Evolutionary conservation across 2,113 vertebrate genomes (phyloP).

Genomic region (Ursus arctos): DNA sequence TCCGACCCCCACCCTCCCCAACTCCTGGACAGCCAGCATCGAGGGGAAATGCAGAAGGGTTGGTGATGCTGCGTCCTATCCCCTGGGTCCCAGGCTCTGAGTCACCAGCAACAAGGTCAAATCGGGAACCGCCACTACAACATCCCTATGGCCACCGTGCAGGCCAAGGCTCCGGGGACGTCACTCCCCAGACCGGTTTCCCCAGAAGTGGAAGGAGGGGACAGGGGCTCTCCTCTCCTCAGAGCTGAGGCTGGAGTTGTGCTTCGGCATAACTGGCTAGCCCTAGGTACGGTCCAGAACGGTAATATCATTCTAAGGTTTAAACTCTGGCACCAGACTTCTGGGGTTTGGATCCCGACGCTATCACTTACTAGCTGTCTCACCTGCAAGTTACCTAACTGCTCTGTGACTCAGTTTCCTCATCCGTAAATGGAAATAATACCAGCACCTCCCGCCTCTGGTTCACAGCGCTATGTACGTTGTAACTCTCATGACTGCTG

Average conservation of each 20-base stretch:
- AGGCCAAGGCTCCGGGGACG: background rate
- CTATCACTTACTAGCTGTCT: background rate
- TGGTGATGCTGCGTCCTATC: background rate
- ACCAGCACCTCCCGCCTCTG: background rate
- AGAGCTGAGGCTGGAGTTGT: background rate
- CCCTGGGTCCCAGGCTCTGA: background rate
- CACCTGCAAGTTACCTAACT: background rate
- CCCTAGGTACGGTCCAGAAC: background rate
- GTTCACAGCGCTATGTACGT: background rate
- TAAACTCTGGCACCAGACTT: background rate
- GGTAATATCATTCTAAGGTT: background rate
- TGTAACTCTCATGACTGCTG: background rate
- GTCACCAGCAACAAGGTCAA: background rate
- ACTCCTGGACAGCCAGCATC: background rate
- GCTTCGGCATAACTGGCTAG: background rate
- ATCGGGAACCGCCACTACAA: background rate
- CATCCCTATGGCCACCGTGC: background rate
- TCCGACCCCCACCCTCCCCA: background rate
- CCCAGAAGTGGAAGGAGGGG: background rate
- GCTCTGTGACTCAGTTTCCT: slow-evolving; percentile 47
- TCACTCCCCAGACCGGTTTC: background rate
- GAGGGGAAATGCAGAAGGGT: background rate
- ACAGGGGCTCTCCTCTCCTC: background rate
- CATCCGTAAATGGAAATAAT: background rate
- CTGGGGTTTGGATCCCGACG: background rate